Base-by-base conservation (phyloP, 2,113 vertebrate genomes). In the Synchiropus splendidus region DNA sequence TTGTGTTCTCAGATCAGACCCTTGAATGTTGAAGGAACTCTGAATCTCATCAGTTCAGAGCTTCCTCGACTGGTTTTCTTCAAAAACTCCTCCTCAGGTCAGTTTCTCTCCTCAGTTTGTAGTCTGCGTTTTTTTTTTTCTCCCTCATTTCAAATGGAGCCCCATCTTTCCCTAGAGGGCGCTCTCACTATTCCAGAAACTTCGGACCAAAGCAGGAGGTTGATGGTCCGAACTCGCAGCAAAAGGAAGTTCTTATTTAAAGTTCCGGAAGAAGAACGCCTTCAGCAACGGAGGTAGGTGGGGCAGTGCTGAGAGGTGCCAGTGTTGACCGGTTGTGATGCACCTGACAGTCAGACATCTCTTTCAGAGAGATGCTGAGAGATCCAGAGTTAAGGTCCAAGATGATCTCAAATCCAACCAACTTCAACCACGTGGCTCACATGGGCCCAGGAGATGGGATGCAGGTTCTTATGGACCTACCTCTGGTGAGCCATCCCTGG, bases 381-480 rank as follows among this genome's bases (percentile, higher is more conserved):
- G 95, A 99, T 58, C 95, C 95, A 0, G 94, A 96, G 61, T 58
- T 95, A 62, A 70, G 95, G 43, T 97, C 94, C 11, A 93, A 81
- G 67, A 90, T 99, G 90, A 99, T 99, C 48, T 99, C 95, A 37
- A 91, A 96, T 56, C 95, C 95, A 1, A 99, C 88, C 0, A 99
- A 99, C 85, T 99, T 99, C 72, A 99, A 98, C 81, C 95, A 99
- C 0, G 94, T 99, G 65, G 94, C 93, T 36, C 95, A 99, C 74
- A 99, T 99, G 95, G 95, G 95, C 70, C 95, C 95, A 1, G 95
- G 95, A 46, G 95, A 99, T 6, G 95, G 95, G 42, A 92, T 94
- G 92, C 95, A 99, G 77, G 93, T 92, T 55, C 93, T 99, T 54
- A 95, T 96, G 93, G 94, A 98, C 75, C 88, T 99, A 45, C 95